These are phyloP conservation scores for Clytia hemisphaerica DNA, from an alignment of 30 jellyfish, hydroid and myxozoan genomes.

Conservation along the genomic window DNA sequence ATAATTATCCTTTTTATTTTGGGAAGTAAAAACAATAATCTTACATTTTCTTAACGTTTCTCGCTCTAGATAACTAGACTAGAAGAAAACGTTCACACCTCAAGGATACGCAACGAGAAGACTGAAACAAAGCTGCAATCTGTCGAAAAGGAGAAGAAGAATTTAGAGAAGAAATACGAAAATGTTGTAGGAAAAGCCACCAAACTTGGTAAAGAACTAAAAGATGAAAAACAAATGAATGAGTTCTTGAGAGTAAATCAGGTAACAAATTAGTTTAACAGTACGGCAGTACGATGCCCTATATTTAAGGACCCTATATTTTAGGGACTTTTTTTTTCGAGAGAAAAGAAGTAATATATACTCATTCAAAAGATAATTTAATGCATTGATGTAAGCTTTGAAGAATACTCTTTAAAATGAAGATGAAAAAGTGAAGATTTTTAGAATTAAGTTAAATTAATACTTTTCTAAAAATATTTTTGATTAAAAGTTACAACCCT, in stretches of 20 bases:
- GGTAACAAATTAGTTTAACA: too few species aligned
- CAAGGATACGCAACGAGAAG: slow-evolving; percentile 19
- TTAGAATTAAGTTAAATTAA: slow-evolving; percentile 28
- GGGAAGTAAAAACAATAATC: too few species aligned
- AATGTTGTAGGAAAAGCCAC: slow-evolving; percentile 80
- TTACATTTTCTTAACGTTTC: too few species aligned
- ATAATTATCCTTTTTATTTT: too few species aligned
- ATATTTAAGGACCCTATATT: background rate
- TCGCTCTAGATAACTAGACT: slow-evolving; percentile 22
- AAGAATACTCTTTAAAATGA: too few species aligned
- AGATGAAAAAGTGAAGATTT: background rate
- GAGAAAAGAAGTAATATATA: too few species aligned
- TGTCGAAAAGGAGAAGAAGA: slow-evolving; percentile 50
- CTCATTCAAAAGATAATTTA: too few species aligned
- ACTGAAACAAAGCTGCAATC: slow-evolving; percentile 28
- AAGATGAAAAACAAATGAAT: slow-evolving; percentile 78
- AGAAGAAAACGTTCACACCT: slow-evolving; percentile 47
- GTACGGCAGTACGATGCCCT: too few species aligned
- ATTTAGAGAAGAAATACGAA: slow-evolving; percentile 56
- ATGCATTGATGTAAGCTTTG: too few species aligned
- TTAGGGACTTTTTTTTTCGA: too few species aligned
- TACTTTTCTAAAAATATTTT: slow-evolving; percentile 33
- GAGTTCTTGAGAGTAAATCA: slow-evolving; percentile 27
- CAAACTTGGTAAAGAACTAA: slow-evolving; percentile 42
- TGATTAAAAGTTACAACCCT: too few species aligned